Evolutionary conservation across 2,888 invertebrate genomes (phyloP).

Genomic region (Carpatolechia fugitivella): DNA sequence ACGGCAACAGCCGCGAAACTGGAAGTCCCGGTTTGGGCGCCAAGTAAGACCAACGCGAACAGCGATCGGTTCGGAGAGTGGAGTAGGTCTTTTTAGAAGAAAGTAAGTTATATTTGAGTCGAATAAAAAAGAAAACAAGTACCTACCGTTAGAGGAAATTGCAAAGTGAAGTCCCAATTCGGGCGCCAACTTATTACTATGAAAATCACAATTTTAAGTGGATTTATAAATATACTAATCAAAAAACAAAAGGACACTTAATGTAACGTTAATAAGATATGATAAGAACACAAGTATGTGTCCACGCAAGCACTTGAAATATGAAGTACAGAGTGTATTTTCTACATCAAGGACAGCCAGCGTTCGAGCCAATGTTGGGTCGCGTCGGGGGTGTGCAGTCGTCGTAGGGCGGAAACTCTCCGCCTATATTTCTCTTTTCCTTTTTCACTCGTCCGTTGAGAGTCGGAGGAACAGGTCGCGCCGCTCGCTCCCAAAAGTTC

Average conservation of each 20-base stretch:
- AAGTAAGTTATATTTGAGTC: too few relatives aligned
- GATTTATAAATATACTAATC: too few relatives aligned
- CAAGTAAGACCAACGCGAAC: slow-evolving; percentile 24
- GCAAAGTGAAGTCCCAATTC: background rate
- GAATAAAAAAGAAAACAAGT: too few relatives aligned
- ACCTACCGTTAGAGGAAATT: too few relatives aligned
- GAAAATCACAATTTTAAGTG: background rate
- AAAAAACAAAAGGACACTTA: too few relatives aligned
- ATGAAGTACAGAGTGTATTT: background rate
- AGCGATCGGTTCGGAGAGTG: background rate
- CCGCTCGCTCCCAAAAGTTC: slow-evolving; percentile 17
- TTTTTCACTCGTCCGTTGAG: slow-evolving; percentile 15
- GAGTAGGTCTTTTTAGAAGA: background rate
- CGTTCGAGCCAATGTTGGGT: background rate
- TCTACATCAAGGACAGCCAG: slow-evolving; percentile 1
- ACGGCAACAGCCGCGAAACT: slow-evolving; percentile 55
- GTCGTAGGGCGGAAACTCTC: background rate
- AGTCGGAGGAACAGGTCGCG: slow-evolving; percentile 7
- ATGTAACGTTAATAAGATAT: background rate
- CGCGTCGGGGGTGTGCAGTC: background rate
- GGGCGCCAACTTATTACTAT: background rate
- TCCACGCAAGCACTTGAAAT: background rate
- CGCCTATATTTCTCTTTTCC: background rate
- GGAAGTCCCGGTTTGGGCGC: slow-evolving; percentile 32
- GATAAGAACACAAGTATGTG: background rate